Base-by-base conservation (phyloP, 2,797 vertebrate species). In the Peromyscus attwateri region DNA sequence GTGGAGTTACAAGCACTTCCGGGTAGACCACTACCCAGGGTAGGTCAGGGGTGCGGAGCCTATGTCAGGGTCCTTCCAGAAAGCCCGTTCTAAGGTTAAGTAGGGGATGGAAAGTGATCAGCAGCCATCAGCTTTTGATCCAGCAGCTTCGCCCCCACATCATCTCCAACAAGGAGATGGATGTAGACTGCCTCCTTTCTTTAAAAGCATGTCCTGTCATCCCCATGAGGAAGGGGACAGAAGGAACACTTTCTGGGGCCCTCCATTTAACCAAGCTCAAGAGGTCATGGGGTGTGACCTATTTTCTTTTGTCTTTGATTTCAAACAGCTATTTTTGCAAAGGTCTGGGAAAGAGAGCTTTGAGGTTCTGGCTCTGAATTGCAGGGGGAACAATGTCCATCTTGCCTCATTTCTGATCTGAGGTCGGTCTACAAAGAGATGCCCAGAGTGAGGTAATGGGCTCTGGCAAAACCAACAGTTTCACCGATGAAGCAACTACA, bases 391-490 rank as follows among this genome's bases (percentile, higher is more conserved):
- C 97, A 82, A 94, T 96, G 96, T 96, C 95, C 91, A 62, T 97
- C 82, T 97, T 95, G 82, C 90, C 85, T 98, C 96, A 96, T 98
- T 98, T 98, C 68, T 92, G 91, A 85, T 89, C 75, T 97, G 91
- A 97, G 96, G 92, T 92, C n/a, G 95, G 95, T 97, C 98, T 91
- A 90, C 97, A 97, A 97, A 98, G 97, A 97, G 92, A 73, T 95
- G 95, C 96, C 82, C 27, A 97, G 96, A 97, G 89, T 96, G 94
- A 97, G 95, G 94, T 97, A 97, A 98, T 97, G 37, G 90, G 95
- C 96, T 97, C 96, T 97, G 93, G 95, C 93, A 98, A 98, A 98
- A 97, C 96, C 80, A 97, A 96, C 96, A 97, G 92, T 98, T 95
- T 92, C 96, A 82, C 94, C 98, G 98, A 98, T 97, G 98, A 98